Conservation (phyloP, 2,888 invertebrate genomes). For the Hipparchia sbordonii region DNA sequence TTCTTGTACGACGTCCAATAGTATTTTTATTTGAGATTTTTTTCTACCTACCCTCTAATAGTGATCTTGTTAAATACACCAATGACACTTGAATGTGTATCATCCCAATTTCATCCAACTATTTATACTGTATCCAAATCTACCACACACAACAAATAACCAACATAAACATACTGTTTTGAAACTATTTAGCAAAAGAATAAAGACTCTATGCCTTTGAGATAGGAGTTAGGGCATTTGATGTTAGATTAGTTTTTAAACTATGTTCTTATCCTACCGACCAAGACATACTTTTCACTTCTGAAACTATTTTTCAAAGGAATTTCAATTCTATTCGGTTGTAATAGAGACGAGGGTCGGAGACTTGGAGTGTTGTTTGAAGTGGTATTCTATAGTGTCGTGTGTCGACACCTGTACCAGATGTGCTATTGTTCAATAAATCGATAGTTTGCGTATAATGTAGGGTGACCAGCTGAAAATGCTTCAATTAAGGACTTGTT, state of each 20-base stretch:
- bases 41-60: constrained; percentile 42
- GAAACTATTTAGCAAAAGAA: constrained; percentile 18
- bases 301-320: neutral
- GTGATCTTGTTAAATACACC: constrained; percentile 27
- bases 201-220: constrained; percentile 24
- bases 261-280: constrained; percentile 39
- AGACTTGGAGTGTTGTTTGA: constrained; percentile 26
- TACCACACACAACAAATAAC: constrained; percentile 50
- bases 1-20: no score
- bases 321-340: constrained; percentile 32
- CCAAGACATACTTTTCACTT: constrained; percentile 23
- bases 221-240: constrained; percentile 23
- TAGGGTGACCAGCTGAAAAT: neutral
- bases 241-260: neutral
- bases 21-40: neutral
- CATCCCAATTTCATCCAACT: constrained; percentile 49
- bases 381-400: constrained; percentile 39
- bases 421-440: constrained; percentile 41
- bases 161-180: constrained; percentile 33
- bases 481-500: neutral
- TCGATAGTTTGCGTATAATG: constrained; percentile 40
- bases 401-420: constrained; percentile 42
- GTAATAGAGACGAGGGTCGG: neutral
- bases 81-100: constrained; percentile 57
- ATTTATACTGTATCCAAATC: constrained; percentile 62